phyloP scores from a whole-genome alignment of 2,888 invertebrate genomes.

The Geophilus truncorum region DNA sequence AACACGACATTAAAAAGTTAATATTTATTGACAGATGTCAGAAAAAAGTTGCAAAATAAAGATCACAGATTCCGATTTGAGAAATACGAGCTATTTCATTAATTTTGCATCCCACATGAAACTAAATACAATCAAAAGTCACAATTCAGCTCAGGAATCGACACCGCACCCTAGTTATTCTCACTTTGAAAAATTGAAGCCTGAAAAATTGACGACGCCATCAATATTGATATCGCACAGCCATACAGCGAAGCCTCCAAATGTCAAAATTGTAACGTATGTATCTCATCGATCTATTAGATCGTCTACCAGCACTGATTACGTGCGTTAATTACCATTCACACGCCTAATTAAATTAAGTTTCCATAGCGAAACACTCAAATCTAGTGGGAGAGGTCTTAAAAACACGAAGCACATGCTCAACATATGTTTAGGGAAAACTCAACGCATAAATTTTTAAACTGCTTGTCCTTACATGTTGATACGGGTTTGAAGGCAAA shows the following conservation, averaged over 20 bases:
- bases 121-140: neutral
- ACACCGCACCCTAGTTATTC: neutral
- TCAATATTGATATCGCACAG: neutral
- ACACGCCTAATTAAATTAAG: neutral
- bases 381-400: neutral
- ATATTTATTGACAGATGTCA: neutral
- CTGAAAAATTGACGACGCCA: neutral
- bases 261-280: neutral
- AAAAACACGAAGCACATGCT: neutral
- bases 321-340: neutral
- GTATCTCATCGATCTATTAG: too few species aligned
- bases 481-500: neutral
- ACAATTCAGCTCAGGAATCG: neutral
- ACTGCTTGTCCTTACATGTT: neutral
- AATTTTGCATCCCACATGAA: neutral
- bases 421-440: neutral
- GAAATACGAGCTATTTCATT: neutral
- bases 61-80: neutral
- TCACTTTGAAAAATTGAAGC: constrained; percentile 18
- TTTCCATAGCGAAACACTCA: neutral
- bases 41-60: neutral
- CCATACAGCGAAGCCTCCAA: neutral
- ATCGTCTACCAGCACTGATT: too few species aligned
- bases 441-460: neutral
- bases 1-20: too few species aligned